These are phyloP conservation scores for Limosa lapponica DNA, from an alignment of 2,797 vertebrate genomes.

Conservation along the genomic window DNA sequence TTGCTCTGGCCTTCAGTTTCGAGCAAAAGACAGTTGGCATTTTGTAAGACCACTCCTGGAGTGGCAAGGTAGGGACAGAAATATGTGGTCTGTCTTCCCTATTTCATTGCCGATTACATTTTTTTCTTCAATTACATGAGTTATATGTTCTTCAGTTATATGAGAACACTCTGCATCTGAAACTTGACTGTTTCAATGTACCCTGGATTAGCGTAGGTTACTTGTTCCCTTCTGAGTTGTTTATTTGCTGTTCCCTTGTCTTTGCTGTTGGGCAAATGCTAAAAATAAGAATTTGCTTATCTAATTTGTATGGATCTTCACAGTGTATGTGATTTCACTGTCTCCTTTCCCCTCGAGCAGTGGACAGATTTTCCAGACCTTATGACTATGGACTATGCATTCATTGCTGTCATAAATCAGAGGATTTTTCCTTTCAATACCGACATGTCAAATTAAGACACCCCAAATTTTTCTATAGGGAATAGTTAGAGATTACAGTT, in stretches of 20 bases:
- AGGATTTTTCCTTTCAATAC: not conserved
- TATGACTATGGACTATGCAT: slow-evolving; percentile 28
- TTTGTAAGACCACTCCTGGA: not conserved
- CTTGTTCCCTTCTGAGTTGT: slow-evolving; percentile 33
- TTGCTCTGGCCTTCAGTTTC: not conserved
- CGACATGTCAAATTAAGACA: not conserved
- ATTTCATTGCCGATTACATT: not conserved
- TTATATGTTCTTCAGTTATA: not conserved
- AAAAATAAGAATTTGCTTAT: slow-evolving; percentile 71
- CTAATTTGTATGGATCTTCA: slow-evolving; percentile 69
- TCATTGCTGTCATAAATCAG: slow-evolving; percentile 35
- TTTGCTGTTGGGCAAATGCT: slow-evolving; percentile 58
- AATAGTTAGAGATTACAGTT: not conserved
- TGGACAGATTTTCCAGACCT: slow-evolving; percentile 47
- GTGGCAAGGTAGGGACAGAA: not conserved
- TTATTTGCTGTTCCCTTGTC: slow-evolving; percentile 23
- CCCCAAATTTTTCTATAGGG: not conserved
- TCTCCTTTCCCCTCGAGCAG: slow-evolving; percentile 44
- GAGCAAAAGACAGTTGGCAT: not conserved
- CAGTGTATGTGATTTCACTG: slow-evolving; percentile 39
- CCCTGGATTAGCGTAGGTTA: not conserved
- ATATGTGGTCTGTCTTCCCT: not conserved
- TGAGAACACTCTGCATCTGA: not conserved
- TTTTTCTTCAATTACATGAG: not conserved
- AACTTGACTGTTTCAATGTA: not conserved